These are phyloP conservation scores for Podarcis lilfordi DNA, from an alignment of 2,797 vertebrate genomes.

Conservation along the genomic window DNA sequence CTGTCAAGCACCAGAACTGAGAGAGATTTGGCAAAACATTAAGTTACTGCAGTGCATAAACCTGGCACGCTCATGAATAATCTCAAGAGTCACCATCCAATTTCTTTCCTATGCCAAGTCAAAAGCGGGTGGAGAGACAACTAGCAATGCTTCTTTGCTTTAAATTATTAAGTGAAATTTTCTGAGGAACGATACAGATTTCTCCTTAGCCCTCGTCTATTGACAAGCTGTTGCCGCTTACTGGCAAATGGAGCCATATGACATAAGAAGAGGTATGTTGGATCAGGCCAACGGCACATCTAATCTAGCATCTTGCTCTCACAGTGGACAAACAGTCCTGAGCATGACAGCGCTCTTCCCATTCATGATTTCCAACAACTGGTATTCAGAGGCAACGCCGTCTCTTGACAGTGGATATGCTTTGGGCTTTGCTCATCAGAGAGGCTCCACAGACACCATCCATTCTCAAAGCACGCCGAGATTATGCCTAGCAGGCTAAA, in stretches of 20 bases:
- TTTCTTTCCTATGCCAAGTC: background rate
- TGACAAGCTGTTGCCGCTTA: background rate
- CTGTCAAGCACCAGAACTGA: background rate
- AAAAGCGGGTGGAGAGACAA: background rate
- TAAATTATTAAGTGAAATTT: conserved; percentile 7
- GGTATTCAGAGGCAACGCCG: too few species aligned
- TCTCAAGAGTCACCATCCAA: background rate
- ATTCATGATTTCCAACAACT: too few species aligned
- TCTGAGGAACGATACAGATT: background rate
- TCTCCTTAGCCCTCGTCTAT: background rate
- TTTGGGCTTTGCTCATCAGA: background rate
- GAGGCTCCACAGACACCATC: background rate
- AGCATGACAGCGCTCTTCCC: too few species aligned
- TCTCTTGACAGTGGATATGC: too few species aligned
- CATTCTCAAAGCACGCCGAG: background rate
- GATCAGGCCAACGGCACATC: too few species aligned
- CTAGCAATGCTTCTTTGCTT: background rate
- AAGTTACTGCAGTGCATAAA: background rate
- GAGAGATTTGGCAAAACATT: background rate
- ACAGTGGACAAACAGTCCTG: too few species aligned
- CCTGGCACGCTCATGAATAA: background rate
- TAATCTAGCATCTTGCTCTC: too few species aligned
- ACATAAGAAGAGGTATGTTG: too few species aligned
- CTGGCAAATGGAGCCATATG: background rate
- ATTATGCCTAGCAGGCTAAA: background rate